Base-by-base conservation (phyloP, 1,140 invertebrate genomes). In the Heliconius melpomene region DNA sequence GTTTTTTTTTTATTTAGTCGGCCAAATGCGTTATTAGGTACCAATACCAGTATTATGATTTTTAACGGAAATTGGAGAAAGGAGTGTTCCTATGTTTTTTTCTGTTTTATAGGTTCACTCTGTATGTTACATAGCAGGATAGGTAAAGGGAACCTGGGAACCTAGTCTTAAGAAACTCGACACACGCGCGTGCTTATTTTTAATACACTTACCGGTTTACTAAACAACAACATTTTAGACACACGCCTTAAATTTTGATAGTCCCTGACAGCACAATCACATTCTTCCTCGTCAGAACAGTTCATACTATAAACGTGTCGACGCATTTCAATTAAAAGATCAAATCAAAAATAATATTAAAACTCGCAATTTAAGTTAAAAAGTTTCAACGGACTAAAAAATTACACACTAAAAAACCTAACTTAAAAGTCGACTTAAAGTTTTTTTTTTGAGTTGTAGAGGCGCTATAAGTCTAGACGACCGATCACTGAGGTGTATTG, bases 221-320 rank as follows among this genome's bases (percentile, higher is more conserved):
- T 29, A 66, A 93, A 87, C 70, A 93, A 74, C 2, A 90, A 72
- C 85, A 92, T 87, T 85, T 91, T 93, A 0, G 86, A 89, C 78
- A 91, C 87, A 2, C 89, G 86, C 40, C 91, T 83, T 20, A 91
- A 52, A 70, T 74, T 89, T 26, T 85, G 86, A 72, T 90, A 91
- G 23, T 84, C 86, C 46, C 83, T 83, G 7, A 78, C 78, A 29
- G 78, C 78, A 72, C 85, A 84, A 76, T 74, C 87, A 87, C 83
- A 87, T 18, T 89, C 84, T 26, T 88, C 87, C 16, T 89, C 89
- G 23, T 88, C 87, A 29, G 86, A 86, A 72, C 72, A 78, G 1
- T 79, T 77, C 7, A 79, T 74, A 26, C 86, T 86, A 72, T 82
- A 86, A 7, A 83, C 82, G 73, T 87, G 85, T 72, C 87, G 85